Percentiles rank a stretch among this genome's conserved stretches.
phyloP scores from a whole-genome alignment of 2,888 invertebrate species.

The Cosmorhoe ocellata region DNA sequence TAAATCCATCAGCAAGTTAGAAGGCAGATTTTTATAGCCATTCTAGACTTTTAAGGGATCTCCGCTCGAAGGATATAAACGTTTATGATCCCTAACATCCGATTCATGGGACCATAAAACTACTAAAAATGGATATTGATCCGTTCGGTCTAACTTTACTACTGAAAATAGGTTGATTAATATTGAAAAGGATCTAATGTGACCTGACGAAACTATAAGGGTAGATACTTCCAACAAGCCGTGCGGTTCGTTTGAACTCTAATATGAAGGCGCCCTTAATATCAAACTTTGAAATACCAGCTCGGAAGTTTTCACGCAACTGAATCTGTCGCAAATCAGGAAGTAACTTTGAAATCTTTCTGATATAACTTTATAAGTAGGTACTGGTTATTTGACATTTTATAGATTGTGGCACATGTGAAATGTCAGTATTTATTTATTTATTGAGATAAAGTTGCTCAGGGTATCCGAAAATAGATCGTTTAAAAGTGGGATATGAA shows the following conservation, averaged over 20 bases:
- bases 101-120: slow-evolving; percentile 7
- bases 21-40: slow-evolving; percentile 12
- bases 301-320: too few relatives aligned
- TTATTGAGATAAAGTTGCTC: too few relatives aligned
- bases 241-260: neutral
- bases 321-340: too few relatives aligned
- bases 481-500: too few relatives aligned
- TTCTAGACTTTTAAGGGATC: slow-evolving; percentile 10
- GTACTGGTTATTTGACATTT: too few relatives aligned
- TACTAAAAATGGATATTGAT: slow-evolving; percentile 7
- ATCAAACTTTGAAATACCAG: neutral
- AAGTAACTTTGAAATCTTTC: too few relatives aligned
- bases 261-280: neutral
- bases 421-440: too few relatives aligned
- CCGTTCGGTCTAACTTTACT: neutral
- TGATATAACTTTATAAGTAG: too few relatives aligned
- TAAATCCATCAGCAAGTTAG: slow-evolving; percentile 13
- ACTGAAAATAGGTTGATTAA: neutral
- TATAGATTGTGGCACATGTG: too few relatives aligned
- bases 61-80: neutral
- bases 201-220: too few relatives aligned
- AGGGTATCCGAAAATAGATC: too few relatives aligned
- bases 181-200: too few relatives aligned
- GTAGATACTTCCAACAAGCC: neutral
- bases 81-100: slow-evolving; percentile 10